phyloP scores from a whole-genome alignment of 1,140 invertebrate species.

The Zaprionus ornatus region DNA sequence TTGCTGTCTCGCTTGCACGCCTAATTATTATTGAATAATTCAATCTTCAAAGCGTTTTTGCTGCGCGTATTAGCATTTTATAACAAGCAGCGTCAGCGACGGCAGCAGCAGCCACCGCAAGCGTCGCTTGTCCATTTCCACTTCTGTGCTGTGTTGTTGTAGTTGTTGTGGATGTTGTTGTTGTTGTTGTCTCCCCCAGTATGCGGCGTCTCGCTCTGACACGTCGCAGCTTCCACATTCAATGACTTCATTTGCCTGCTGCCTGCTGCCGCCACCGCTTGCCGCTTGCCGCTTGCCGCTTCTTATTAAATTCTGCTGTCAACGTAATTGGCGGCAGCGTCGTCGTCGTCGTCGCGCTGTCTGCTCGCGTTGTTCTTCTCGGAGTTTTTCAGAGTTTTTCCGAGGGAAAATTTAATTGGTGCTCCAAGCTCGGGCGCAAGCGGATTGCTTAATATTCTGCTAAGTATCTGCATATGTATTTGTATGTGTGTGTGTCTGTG shows the following conservation, averaged over 20 bases:
- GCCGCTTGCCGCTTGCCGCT: conserved; percentile 36
- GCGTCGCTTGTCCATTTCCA: conserved; percentile 63
- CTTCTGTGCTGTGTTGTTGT: conserved; percentile 20
- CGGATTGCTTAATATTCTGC: conserved; percentile 31
- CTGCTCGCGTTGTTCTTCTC: conserved; percentile 35
- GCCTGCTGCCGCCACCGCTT: conserved; percentile 28
- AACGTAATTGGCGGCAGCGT: conserved; percentile 66
- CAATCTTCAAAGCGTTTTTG: conserved; percentile 79
- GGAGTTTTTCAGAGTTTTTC: conserved; percentile 28
- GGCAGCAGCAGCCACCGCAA: conserved; percentile 27
- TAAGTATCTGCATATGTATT: background rate
- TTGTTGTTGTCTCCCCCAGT: conserved; percentile 9
- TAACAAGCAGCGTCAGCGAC: conserved; percentile 67
- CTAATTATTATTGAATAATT: conserved; percentile 83
- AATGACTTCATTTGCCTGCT: conserved; percentile 76
- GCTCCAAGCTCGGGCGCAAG: conserved; percentile 33
- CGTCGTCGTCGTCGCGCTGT: conserved; percentile 48
- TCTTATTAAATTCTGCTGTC: conserved; percentile 70
- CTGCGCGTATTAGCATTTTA: conserved; percentile 82
- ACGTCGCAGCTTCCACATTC: conserved; percentile 62
- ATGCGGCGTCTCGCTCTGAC: conserved; percentile 56
- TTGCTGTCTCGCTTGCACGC: conserved; percentile 56
- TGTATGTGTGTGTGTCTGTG: background rate
- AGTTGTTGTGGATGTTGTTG: background rate
- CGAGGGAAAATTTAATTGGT: conserved; percentile 70